phyloP scores from a whole-genome alignment of 2,797 vertebrate genomes.

The Apogon hyalosoma region DNA sequence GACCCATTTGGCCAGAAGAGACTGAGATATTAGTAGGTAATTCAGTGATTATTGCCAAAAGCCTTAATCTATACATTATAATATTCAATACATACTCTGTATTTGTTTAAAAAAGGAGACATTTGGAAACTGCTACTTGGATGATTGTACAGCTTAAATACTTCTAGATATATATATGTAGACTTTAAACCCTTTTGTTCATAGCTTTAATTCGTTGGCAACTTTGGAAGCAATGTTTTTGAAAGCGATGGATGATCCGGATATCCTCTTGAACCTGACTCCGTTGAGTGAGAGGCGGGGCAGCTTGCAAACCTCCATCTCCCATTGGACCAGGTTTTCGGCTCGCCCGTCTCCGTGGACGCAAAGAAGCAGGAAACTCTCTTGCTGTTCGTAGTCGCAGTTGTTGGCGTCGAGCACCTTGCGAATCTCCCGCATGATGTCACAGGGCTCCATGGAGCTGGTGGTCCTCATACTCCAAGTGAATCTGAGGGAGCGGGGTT shows the following conservation, averaged over 20 bases:
- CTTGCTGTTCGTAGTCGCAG: conserved; percentile 96
- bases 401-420: conserved; percentile 96
- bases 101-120: conserved; percentile 83
- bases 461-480: conserved; percentile 99
- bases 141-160: conserved; percentile 94
- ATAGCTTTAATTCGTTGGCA: conserved; percentile 97
- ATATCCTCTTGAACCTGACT: conserved; percentile 96
- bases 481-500: conserved; percentile 92
- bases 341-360: conserved; percentile 91
- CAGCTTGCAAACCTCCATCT: conserved; percentile 98
- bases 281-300: conserved; percentile 95
- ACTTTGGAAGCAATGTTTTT: conserved; percentile 99
- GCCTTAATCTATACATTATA: conserved; percentile 92
- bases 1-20: conserved; percentile 67
- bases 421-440: conserved; percentile 97
- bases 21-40: conserved; percentile 86
- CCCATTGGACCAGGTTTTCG: conserved; percentile 97
- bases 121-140: conserved; percentile 91
- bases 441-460: conserved; percentile 95
- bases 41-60: conserved; percentile 98
- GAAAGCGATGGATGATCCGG: conserved; percentile 96
- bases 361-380: conserved; percentile 95
- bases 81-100: conserved; percentile 89
- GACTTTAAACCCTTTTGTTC: conserved; percentile 79
- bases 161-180: conserved; percentile 80